These are phyloP conservation scores for Bujurquina vittata DNA, from an alignment of 2,113 vertebrate species.

Conservation along the genomic window DNA sequence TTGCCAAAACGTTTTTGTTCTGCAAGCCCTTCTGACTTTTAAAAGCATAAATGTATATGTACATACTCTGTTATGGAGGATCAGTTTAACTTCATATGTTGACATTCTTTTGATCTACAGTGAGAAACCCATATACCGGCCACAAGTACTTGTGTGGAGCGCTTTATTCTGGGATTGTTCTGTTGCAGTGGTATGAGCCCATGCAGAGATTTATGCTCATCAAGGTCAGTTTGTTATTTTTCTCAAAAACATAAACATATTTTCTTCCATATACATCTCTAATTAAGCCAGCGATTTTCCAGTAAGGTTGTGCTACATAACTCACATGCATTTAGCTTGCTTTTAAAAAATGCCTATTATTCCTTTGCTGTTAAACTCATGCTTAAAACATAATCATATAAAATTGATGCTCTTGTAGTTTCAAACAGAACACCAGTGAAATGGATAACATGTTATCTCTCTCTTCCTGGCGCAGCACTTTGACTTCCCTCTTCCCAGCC, in stretches of 20 bases:
- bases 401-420: background rate
- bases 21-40: background rate
- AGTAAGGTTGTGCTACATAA: background rate
- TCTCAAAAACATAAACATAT: background rate
- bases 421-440: background rate
- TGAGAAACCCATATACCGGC: conserved; percentile 96
- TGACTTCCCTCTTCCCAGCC: conserved; percentile 96
- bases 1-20: background rate
- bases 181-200: conserved; percentile 99
- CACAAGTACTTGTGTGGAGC: conserved; percentile 98
- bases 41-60: background rate
- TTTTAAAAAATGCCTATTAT: background rate
- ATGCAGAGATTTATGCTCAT: conserved; percentile 99
- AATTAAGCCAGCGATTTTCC: background rate
- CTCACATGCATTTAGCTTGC: background rate
- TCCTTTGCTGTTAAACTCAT: background rate
- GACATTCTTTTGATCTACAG: conserved; percentile 62
- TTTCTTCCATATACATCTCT: background rate
- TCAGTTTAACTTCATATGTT: background rate
- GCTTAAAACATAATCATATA: background rate
- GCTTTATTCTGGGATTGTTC: conserved; percentile 94
- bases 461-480: conserved; percentile 86
- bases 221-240: conserved; percentile 83
- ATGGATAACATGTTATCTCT: background rate
- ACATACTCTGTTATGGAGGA: too few species aligned